Evolutionary conservation across 2,113 vertebrate species (phyloP).

Genomic region (Haliaeetus leucogaster): DNA sequence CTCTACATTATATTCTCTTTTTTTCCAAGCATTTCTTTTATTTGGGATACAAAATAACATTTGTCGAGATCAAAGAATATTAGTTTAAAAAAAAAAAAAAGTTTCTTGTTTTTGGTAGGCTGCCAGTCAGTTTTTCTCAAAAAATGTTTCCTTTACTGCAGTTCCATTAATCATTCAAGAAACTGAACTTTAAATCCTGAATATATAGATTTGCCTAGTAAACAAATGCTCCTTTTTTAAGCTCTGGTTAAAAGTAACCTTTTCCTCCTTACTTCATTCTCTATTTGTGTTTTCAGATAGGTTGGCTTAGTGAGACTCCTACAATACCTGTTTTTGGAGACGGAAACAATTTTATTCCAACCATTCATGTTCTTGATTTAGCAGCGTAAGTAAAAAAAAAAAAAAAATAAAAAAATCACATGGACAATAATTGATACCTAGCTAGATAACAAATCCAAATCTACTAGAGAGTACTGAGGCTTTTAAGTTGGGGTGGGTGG

Average conservation of each 20-base stretch:
- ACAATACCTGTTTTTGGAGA: slow-evolving; percentile 84
- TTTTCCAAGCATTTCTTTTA: neutral
- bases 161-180: neutral
- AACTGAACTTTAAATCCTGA: neutral
- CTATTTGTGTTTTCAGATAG: slow-evolving; percentile 59
- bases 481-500: neutral
- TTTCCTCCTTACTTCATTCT: neutral
- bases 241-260: neutral
- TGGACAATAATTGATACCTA: neutral
- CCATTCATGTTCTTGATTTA: slow-evolving; percentile 87
- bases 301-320: slow-evolving; percentile 81
- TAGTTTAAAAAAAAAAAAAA: neutral
- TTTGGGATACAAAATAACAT: neutral
- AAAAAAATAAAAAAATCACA: neutral
- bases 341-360: slow-evolving; percentile 84
- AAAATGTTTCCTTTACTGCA: neutral
- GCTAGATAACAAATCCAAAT: neutral
- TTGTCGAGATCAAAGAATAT: neutral
- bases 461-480: neutral
- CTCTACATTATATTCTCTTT: neutral
- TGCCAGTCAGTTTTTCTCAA: neutral
- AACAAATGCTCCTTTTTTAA: neutral
- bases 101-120: neutral
- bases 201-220: neutral
- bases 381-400: slow-evolving; percentile 75